phyloP scores from a whole-genome alignment of 2,797 vertebrate species.

The Mus minutoides region DNA sequence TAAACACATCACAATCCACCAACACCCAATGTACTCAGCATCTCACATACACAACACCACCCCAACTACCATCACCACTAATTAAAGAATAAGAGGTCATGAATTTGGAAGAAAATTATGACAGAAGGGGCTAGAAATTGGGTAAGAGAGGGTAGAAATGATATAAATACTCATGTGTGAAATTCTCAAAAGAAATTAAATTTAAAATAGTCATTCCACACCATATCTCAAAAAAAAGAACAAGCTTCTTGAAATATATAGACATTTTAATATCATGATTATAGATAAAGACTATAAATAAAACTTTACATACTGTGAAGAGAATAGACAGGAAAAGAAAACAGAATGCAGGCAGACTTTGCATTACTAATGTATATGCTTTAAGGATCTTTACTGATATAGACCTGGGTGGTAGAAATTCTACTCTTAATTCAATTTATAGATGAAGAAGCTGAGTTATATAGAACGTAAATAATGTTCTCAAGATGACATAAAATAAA shows the following conservation, averaged over 20 bases:
- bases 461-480: not conserved
- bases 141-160: not conserved
- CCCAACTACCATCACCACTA: not conserved
- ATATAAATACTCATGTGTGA: not conserved
- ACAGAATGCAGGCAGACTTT: not conserved
- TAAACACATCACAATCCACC: not conserved
- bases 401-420: not conserved
- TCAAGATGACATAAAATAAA: not conserved
- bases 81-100: not conserved
- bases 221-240: slow-evolving; percentile 10
- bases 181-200: not conserved
- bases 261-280: not conserved
- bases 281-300: slow-evolving; percentile 9
- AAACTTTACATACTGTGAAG: not conserved
- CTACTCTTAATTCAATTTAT: not conserved
- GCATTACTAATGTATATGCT: not conserved
- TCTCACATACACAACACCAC: not conserved
- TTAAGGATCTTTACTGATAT: not conserved
- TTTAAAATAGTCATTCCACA: slow-evolving; percentile 28
- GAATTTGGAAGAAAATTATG: not conserved
- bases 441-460: not conserved
- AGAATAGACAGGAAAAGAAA: slow-evolving; percentile 20
- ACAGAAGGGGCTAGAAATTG: not conserved
- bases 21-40: not conserved
- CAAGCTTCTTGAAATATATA: not conserved